These are phyloP conservation scores for Malurus alboscapulatus DNA, from an alignment of 2,113 vertebrate species.

Conservation along the genomic window DNA sequence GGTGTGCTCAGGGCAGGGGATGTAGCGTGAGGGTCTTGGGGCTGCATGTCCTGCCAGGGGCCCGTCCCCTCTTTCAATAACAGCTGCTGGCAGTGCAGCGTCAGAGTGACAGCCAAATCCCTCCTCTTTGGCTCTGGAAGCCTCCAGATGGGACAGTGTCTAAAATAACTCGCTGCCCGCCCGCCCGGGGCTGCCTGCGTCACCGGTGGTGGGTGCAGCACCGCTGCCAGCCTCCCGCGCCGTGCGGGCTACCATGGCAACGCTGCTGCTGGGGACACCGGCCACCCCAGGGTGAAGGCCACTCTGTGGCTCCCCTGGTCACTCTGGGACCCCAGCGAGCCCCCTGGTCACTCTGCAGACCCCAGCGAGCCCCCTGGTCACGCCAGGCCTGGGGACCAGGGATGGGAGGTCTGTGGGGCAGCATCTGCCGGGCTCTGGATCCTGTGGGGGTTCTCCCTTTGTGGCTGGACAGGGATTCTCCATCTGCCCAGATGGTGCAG, in stretches of 20 bases:
- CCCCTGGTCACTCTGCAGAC: background rate
- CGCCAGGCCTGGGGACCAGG: background rate
- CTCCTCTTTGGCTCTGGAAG: slow-evolving; percentile 1
- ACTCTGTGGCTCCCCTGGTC: fast-evolving
- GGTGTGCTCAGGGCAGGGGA: fast-evolving
- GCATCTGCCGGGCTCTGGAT: background rate
- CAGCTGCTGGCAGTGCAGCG: fast-evolving
- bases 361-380: too few relatives aligned
- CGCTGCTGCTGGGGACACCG: background rate
- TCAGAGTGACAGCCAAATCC: background rate
- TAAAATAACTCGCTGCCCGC: slow-evolving; percentile 9
- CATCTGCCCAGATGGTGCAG: background rate
- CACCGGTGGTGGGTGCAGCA: background rate
- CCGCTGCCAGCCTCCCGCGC: background rate
- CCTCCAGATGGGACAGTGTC: background rate
- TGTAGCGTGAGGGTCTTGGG: background rate
- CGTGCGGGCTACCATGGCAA: background rate
- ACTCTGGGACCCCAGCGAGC: fast-evolving
- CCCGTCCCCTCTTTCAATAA: background rate
- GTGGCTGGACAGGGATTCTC: fast-evolving
- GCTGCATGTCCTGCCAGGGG: background rate
- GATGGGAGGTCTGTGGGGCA: too few relatives aligned
- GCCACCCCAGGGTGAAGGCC: background rate
- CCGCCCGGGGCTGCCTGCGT: background rate
- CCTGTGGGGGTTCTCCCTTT: background rate